Evolutionary conservation across 2,797 vertebrate genomes (phyloP), one percentile per base, ranked within the genome.

Genomic region (Enteromius fasciolatus): DNA sequence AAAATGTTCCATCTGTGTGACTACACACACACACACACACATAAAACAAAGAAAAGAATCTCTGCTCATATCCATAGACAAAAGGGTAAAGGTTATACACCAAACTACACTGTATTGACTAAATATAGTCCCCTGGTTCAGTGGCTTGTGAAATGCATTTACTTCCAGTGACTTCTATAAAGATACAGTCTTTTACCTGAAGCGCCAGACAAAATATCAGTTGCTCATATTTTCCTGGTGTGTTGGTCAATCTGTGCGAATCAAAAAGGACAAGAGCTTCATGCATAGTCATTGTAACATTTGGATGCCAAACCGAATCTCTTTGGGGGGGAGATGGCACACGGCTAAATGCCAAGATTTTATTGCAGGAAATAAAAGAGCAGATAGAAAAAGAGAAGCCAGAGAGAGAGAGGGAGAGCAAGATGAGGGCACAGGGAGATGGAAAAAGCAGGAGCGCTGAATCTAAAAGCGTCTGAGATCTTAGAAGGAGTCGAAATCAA

Each of bases 401-500:
- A 39, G 64, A 81, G 84, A 85, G 83, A 80, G 78, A 77, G 57
- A 77, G 80, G 89, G 89, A 92, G 89, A 87, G 76, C 93, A 90
- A 91, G 92, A 92, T 91, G 64, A 73, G 1, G 33, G 61, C 69
- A 74, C 39, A 77, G 78, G 82, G 70, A 83, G 77, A 80, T 61
- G 8, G 70, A 80, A 66, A 69, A 61, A 54, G 50, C 59, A 59
- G 92, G 89, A 92, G 87, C 84, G 86, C 90, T 92, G 88, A 93
- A 90, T 94, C 93, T 94, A 92, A 95, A 95, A 95, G 94, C 93
- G 90, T 95, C 94, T 93, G 90, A 94, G 94, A 94, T 95, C 94
- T 96, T 93, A 93, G 93, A 94, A 94, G 93, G 93, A 93, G 92
- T 94, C 92, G 92, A 95, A 95, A 96, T 96, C 96, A 95, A 96